phyloP scores from a whole-genome alignment of 2,888 invertebrate genomes.

The Pandemis heparana region DNA sequence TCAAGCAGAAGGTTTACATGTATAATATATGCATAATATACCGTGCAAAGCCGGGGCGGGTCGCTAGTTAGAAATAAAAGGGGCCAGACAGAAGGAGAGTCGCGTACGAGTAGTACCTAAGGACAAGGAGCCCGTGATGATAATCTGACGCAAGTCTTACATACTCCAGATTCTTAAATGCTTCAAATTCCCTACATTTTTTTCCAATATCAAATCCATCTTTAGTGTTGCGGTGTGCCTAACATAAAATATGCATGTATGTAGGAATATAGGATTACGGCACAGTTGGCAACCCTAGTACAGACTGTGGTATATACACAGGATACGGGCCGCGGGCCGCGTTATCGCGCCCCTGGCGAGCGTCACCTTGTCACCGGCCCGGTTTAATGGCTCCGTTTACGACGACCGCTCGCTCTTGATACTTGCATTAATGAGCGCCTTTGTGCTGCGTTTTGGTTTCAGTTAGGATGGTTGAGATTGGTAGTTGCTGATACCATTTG shows the following conservation, averaged over 20 bases:
- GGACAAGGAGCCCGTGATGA: too few species aligned
- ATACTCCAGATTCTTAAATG: too few species aligned
- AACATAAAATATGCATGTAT: too few species aligned
- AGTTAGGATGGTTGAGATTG: background rate
- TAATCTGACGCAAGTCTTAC: background rate
- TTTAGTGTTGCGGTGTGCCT: too few species aligned
- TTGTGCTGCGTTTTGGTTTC: slow-evolving; percentile 17
- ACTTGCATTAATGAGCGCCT: slow-evolving; percentile 56
- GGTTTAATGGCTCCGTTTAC: slow-evolving; percentile 79
- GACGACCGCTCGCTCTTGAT: slow-evolving; percentile 65
- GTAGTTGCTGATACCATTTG: background rate
- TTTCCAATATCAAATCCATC: too few species aligned
- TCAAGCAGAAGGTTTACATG: too few species aligned
- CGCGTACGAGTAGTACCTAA: too few species aligned
- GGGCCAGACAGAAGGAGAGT: too few species aligned
- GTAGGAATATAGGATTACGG: background rate
- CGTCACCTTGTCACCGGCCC: slow-evolving; percentile 84
- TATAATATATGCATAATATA: too few species aligned
- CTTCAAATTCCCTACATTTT: too few species aligned
- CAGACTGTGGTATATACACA: slow-evolving; percentile 53
- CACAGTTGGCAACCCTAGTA: background rate
- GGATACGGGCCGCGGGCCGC: slow-evolving; percentile 72
- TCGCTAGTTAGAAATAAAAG: too few species aligned
- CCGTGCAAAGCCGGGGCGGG: too few species aligned
- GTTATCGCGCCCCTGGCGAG: slow-evolving; percentile 73